Evolutionary conservation across 2,888 invertebrate species (phyloP), one percentile per base, ranked within the genome.

Genomic region (Drosophila antonietae): DNA sequence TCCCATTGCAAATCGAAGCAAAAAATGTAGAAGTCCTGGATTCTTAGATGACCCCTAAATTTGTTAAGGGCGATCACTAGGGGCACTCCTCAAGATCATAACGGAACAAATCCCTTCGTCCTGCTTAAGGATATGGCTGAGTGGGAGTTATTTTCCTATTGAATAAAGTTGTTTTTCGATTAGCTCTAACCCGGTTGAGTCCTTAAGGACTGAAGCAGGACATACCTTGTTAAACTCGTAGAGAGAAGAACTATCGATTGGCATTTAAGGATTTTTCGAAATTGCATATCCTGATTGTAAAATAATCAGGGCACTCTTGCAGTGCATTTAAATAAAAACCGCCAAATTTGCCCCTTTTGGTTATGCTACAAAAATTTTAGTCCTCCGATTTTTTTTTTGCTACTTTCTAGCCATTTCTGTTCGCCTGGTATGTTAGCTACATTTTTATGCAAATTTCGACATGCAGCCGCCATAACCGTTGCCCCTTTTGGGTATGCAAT

Each of bases 341-440:
- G 47, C 47, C 47, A n/a, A 47, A 12, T 33, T 33, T 20, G 20
- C 35, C 23, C 52, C 53, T n/a, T n/a, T 10, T n/a, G 39, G 15
- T 9, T 53, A 28, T 28, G 53, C 53, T 28, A 53, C 15, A n/a
- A 37, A n/a, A n/a, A 6, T n/a, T 23, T 53, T n/a, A 10, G 1
- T 39, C 3, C 0, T 0, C 12, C 0, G 7, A 33, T 33, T 20
- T 51, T 7, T 35, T 20, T 51, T 15, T 20, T 15, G 35, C 4
- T 37, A 2, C 35, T 35, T 52, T 14, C 52, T 52, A 8, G 15
- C 5, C 52, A 35, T 35, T 52, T 52, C 20, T 52, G 52, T 23
- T 52, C 35, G 52, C 20, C 52, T 51, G 33, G 51, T 51, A 37
- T 37, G 37, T 52, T 9, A 23, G 20, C 52, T 14, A 23, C 2